Evolutionary conservation across 2,113 vertebrate species (phyloP).

Genomic region (Myodes glareolus): DNA sequence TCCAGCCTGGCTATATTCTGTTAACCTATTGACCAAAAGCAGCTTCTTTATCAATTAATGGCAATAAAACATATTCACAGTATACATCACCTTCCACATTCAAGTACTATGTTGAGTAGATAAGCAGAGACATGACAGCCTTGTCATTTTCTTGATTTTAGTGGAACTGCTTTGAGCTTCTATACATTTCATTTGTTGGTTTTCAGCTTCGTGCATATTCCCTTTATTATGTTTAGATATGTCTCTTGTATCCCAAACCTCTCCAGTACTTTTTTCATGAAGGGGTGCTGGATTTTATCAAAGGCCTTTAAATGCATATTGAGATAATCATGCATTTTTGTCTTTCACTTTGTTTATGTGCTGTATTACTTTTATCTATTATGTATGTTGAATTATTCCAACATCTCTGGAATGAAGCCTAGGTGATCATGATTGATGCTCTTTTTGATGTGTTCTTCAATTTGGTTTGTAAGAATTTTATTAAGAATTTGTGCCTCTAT

Average conservation of each 20-base stretch:
- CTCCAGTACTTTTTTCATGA: neutral
- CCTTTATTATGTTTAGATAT: neutral
- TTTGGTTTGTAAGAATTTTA: neutral
- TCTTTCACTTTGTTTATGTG: neutral
- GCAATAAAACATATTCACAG: too few species aligned
- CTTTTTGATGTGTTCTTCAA: neutral
- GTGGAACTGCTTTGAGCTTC: neutral
- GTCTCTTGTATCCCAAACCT: neutral
- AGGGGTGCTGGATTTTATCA: neutral
- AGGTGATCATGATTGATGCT: neutral
- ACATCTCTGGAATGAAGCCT: neutral
- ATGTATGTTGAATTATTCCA: neutral
- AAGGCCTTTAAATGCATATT: neutral
- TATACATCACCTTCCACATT: too few species aligned
- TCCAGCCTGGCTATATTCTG: too few species aligned
- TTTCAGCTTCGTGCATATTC: neutral
- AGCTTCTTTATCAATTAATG: too few species aligned
- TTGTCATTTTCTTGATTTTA: neutral
- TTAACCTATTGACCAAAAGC: too few species aligned
- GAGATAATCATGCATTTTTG: neutral
- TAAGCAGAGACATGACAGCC: too few species aligned
- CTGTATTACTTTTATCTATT: neutral
- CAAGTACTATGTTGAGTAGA: neutral
- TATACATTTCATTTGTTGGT: neutral
- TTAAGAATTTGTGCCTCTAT: neutral